A percentile compares a stretch with the other conserved stretches of the same genome.
These are phyloP conservation scores for Turnix velox DNA, from an alignment of 2,113 vertebrate genomes.

Conservation along the genomic window DNA sequence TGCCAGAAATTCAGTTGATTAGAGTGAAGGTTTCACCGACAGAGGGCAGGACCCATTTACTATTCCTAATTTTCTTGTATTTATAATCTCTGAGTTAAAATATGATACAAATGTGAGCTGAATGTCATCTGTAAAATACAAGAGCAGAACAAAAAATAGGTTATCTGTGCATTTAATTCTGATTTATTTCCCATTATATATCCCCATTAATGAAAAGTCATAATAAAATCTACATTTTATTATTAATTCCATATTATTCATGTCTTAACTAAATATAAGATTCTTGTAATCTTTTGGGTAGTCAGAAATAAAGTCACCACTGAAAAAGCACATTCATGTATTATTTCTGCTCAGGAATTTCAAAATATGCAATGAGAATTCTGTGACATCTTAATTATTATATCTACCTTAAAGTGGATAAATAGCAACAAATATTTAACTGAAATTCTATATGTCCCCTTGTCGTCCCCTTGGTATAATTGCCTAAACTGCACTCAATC, in stretches of 20 bases:
- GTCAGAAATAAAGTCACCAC: background rate
- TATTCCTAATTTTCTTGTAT: background rate
- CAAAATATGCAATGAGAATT: background rate
- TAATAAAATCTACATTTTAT: background rate
- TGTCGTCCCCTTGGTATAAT: conserved; percentile 15
- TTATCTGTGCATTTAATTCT: background rate
- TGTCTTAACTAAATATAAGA: background rate
- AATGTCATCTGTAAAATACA: background rate
- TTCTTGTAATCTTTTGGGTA: background rate
- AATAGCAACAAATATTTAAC: background rate
- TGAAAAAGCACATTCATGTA: background rate
- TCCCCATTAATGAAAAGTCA: background rate
- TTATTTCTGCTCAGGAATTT: background rate
- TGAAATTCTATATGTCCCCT: conserved; percentile 16
- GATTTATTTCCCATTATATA: background rate
- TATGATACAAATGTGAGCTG: background rate
- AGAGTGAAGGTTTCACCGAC: background rate
- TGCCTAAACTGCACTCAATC: conserved; percentile 7
- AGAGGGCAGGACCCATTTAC: background rate
- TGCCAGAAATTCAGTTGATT: background rate
- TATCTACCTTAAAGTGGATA: background rate
- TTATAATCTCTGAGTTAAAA: background rate
- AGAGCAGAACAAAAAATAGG: background rate
- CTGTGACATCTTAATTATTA: background rate
- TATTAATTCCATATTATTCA: conserved; percentile 18